phyloP scores from a whole-genome alignment of 2,113 vertebrate genomes.

The Meleagris gallopavo region DNA sequence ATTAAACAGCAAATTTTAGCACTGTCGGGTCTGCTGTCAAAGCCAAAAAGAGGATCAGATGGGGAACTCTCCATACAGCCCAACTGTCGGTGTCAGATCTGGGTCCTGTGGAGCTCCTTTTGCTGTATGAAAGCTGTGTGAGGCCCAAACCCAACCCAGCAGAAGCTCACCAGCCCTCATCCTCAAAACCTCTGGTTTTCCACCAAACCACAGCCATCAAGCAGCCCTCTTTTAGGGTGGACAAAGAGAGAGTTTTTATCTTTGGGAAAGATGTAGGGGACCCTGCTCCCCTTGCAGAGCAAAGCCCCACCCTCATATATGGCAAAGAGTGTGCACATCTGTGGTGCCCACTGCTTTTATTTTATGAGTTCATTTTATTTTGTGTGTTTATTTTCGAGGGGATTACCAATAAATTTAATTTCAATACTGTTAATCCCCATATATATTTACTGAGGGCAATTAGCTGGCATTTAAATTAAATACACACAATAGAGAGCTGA shows the following conservation, averaged over 20 bases:
- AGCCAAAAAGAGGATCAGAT: not conserved
- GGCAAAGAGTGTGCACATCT: not conserved
- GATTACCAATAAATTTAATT: conserved; percentile 46
- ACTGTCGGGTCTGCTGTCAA: not conserved
- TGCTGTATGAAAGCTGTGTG: not conserved
- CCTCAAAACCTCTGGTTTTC: not conserved
- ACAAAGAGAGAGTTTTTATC: not conserved
- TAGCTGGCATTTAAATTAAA: conserved; percentile 45
- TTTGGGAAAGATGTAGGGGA: not conserved
- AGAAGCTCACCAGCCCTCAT: not conserved
- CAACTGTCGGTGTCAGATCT: not conserved
- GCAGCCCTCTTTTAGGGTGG: rapidly evolving
- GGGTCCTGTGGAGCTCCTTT: not conserved
- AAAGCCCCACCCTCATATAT: rapidly evolving
- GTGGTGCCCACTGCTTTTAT: not conserved
- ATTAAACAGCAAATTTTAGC: not conserved
- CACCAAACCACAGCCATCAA: not conserved
- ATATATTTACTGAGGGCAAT: conserved; percentile 62
- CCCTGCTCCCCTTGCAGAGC: not conserved
- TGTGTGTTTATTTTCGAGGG: conserved; percentile 36
- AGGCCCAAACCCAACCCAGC: not conserved
- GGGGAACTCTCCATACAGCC: not conserved
- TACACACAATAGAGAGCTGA: conserved; percentile 23
- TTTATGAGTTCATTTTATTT: conserved; percentile 37
- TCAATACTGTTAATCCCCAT: conserved; percentile 40